A percentile compares a stretch with the other conserved stretches of the same genome.
Evolutionary conservation across 2,113 vertebrate species (phyloP).

Genomic region (Tringa solitaria): DNA sequence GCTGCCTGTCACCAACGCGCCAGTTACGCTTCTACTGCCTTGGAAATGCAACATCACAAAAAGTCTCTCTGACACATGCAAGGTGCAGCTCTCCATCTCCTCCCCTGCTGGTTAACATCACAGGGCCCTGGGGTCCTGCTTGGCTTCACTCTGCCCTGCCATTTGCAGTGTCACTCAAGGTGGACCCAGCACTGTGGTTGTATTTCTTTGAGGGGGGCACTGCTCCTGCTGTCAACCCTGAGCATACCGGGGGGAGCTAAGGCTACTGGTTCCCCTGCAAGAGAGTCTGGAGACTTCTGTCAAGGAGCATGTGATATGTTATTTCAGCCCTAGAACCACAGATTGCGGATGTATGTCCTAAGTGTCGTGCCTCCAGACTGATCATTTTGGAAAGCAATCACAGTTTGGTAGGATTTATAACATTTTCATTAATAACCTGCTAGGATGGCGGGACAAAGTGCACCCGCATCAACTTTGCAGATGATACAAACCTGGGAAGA

Average conservation of each 20-base stretch:
- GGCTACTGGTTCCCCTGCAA: neutral
- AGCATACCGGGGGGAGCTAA: neutral
- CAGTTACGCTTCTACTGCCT: neutral
- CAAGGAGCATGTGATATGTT: neutral
- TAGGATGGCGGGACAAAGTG: neutral
- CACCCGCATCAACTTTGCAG: neutral
- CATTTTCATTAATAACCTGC: neutral
- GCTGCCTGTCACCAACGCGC: neutral
- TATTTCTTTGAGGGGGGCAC: neutral
- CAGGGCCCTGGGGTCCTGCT: neutral
- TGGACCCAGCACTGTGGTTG: neutral
- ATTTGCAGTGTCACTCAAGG: neutral
- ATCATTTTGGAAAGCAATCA: neutral
- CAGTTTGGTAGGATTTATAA: neutral
- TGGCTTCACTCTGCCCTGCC: neutral
- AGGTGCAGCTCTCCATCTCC: neutral
- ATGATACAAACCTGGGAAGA: neutral
- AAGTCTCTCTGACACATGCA: neutral
- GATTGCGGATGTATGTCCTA: neutral
- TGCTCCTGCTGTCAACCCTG: neutral
- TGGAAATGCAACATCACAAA: neutral
- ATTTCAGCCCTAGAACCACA: neutral
- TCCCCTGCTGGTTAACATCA: neutral
- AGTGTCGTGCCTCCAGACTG: neutral
- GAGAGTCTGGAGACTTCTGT: neutral